Percentiles rank a stretch among this genome's conserved stretches.
phyloP scores from a whole-genome alignment of 2,888 invertebrate species.

The Tricholauxania praeusta region DNA sequence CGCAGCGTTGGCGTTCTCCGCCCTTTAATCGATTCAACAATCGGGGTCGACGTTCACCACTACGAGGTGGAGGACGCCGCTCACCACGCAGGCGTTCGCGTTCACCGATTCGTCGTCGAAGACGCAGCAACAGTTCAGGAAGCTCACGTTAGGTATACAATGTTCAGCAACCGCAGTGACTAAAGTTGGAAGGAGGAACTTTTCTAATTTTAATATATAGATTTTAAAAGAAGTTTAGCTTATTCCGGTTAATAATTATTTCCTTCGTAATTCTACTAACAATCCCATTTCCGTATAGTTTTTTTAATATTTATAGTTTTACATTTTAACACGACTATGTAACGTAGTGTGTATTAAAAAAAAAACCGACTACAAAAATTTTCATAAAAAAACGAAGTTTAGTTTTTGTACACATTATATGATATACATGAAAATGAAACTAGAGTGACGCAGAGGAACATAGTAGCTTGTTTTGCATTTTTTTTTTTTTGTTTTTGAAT shows the following conservation, averaged over 20 bases:
- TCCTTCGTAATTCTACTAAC: too few species aligned
- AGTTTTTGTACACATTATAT: too few species aligned
- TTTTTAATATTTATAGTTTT: too few species aligned
- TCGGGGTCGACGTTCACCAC: constrained; percentile 62
- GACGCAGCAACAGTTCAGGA: constrained; percentile 67
- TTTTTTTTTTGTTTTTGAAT: too few species aligned
- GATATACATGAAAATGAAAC: too few species aligned
- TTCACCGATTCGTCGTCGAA: constrained; percentile 65
- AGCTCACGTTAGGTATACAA: constrained; percentile 59
- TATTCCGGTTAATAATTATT: not conserved
- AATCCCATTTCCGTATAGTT: too few species aligned
- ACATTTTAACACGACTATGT: too few species aligned
- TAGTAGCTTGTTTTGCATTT: too few species aligned
- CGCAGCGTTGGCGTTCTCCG: constrained; percentile 67
- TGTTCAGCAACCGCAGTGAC: not conserved
- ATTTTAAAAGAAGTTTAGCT: not conserved
- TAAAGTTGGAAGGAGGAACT: not conserved
- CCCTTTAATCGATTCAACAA: constrained; percentile 64
- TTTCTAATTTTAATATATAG: not conserved
- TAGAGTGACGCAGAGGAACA: too few species aligned
- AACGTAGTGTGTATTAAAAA: too few species aligned
- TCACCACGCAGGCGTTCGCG: constrained; percentile 66
- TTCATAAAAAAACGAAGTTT: too few species aligned
- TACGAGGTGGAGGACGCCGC: constrained; percentile 58
- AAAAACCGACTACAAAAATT: too few species aligned